Evolutionary conservation across 2,888 invertebrate genomes (phyloP), one percentile per base, ranked within the genome.

Genomic region (Hypercompe scribonia): DNA sequence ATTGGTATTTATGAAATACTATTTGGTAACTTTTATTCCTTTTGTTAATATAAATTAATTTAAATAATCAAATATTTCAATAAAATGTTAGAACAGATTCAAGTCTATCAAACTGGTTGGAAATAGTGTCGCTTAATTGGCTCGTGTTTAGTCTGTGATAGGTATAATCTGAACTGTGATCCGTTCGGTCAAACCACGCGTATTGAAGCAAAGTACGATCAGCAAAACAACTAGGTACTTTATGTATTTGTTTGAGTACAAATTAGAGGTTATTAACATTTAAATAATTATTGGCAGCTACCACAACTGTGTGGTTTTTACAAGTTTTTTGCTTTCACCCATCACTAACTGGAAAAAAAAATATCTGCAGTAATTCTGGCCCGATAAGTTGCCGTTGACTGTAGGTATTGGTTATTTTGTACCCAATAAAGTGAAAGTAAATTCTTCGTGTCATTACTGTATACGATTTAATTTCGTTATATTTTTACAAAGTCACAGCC

Each of bases 161-260:
- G 89, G 85, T 83, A 84, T 85, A 84, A 86, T 83, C 79, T 82
- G 84, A 90, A 86, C 90, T 93, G 93, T 92, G 92, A 92, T 93
- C 85, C 82, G 86, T 82, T 86, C 86, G 90, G 90, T 91, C 84
- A 85, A 88, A 90, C 90, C 89, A 90, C 81, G 75, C 74, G 83
- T 80, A 81, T 66, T 84, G 84, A 86, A 84, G 78, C 81, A 74
- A 58, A 76, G 76, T 81, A 84, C 74, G 73, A 83, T 82, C 75
- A 79, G 86, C 85, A 85, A 79, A 81, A 81, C 13, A 78, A 8
- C 11, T 34, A 11, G 1, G n/a, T 39, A n/a, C n/a, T 8, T 65
- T 65, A 11, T 33, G 15, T 33, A 18, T 18, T 64, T 34, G 11
- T 61, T 61, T 61, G 15, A 61, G 31, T 61, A 61, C 61, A 28